Percentiles rank a stretch among this genome's conserved stretches.
phyloP scores from a whole-genome alignment of 1,140 invertebrate species.

The Calosoma granatense region DNA sequence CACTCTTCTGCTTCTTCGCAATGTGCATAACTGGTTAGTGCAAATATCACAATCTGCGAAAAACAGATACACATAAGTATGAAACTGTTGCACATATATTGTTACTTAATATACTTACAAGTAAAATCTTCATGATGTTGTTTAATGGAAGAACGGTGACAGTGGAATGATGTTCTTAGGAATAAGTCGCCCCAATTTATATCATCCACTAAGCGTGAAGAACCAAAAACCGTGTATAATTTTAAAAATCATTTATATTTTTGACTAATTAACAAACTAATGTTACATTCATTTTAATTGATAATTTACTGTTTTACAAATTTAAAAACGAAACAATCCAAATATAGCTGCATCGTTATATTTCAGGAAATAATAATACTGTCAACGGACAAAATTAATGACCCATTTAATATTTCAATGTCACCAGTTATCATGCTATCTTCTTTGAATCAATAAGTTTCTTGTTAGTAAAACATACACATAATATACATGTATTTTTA shows the following conservation, averaged over 20 bases:
- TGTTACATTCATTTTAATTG: background rate
- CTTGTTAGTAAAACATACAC: background rate
- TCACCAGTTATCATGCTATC: background rate
- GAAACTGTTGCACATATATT: background rate
- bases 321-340: background rate
- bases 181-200: background rate
- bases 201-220: background rate
- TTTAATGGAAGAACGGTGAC: background rate
- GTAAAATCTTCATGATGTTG: background rate
- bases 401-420: background rate
- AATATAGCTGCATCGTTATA: background rate
- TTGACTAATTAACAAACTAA: background rate
- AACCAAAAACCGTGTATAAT: background rate
- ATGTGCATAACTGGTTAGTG: background rate
- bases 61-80: background rate
- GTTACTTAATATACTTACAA: background rate
- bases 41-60: background rate
- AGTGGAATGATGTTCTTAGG: background rate
- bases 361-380: no score
- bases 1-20: background rate
- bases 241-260: no score
- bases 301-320: background rate
- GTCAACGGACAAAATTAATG: no score
- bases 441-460: background rate
- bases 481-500: no score